Percentiles rank a stretch among this genome's conserved stretches.
These are phyloP conservation scores for Zenarchopterus dispar DNA, from an alignment of 2,797 vertebrate genomes.

Conservation along the genomic window DNA sequence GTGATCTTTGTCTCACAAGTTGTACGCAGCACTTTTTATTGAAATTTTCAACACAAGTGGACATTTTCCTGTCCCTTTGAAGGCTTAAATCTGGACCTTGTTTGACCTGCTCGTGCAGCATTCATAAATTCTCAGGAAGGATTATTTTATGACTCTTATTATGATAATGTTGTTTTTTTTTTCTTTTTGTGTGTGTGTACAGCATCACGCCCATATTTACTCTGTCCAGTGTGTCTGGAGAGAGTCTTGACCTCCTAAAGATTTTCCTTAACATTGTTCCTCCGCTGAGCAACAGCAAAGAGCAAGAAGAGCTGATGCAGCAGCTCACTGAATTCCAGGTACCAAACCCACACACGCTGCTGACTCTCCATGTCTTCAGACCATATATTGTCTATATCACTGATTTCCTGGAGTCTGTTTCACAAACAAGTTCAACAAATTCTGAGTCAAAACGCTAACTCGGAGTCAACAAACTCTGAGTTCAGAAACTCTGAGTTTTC, in stretches of 20 bases:
- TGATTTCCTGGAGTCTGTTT: not conserved
- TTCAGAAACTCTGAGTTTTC: too few species aligned
- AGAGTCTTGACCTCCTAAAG: slow-evolving; percentile 93
- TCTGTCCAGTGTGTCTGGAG: slow-evolving; percentile 92
- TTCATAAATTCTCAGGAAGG: too few species aligned
- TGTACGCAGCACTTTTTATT: too few species aligned
- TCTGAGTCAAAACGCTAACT: too few species aligned
- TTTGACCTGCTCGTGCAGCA: too few species aligned
- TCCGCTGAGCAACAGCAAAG: slow-evolving; percentile 95
- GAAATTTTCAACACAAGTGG: too few species aligned
- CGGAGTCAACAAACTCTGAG: too few species aligned
- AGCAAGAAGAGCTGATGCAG: slow-evolving; percentile 98
- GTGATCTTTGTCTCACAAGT: too few species aligned
- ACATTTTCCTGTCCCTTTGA: too few species aligned
- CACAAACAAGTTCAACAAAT: too few species aligned
- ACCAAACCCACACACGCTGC: slow-evolving; percentile 14
- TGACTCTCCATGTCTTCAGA: not conserved
- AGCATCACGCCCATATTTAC: slow-evolving; percentile 96
- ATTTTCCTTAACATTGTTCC: slow-evolving; percentile 96
- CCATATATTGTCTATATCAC: not conserved
- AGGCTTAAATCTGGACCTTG: too few species aligned
- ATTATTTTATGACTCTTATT: not conserved
- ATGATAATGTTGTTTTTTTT: not conserved
- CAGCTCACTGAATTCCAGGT: slow-evolving; percentile 98
- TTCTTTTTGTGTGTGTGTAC: slow-evolving; percentile 8